Evolutionary conservation across 2,888 invertebrate species (phyloP), one percentile per base, ranked within the genome.

Genomic region (Lamellibrachia columna): DNA sequence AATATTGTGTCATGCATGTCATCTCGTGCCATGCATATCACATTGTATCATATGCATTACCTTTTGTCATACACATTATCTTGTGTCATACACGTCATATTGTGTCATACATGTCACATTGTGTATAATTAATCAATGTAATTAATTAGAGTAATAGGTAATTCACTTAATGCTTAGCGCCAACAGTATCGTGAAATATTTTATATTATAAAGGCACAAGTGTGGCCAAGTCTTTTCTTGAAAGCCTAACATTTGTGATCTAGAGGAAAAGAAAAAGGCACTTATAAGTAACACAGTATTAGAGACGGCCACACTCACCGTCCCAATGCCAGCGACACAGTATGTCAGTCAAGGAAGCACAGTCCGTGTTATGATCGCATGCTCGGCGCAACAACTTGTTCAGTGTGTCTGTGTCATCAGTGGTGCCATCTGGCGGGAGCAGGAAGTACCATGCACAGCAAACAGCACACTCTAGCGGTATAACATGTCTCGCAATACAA

Each of bases 361-460:
- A 75, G 75, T 75, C 75, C 0, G 75, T 75, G 75, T 75, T 75
- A 75, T 75, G 75, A 22, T 75, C 75, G n/a, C 75, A 75, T 75
- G 75, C 75, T 75, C 75, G 75, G 75, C 75, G 75, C 75, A 75
- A 75, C 22, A 75, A 75, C 75, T 22, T 15, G 75, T 75, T 75
- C 75, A 75, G 75, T 22, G 75, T 75, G 15, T 75, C 75, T 22
- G 75, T 75, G 75, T 75, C 75, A 15, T 75, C 75, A 75, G 75
- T 75, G 75, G 75, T n/a, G 75, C 75, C 75, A 75, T 75, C 75
- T 75, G 22, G n/a, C 22, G 75, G 75, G 75, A 75, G 75, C 22
- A 75, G 75, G 75, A 75, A n/a, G 75, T 75, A 75, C 22, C 75
- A 75, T 75, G 75, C 75, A 75, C n/a, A n/a, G 75, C 75, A 75